Evolutionary conservation across 2,888 invertebrate species (phyloP), one percentile per base, ranked within the genome.

Genomic region (Polymixis flavicincta): DNA sequence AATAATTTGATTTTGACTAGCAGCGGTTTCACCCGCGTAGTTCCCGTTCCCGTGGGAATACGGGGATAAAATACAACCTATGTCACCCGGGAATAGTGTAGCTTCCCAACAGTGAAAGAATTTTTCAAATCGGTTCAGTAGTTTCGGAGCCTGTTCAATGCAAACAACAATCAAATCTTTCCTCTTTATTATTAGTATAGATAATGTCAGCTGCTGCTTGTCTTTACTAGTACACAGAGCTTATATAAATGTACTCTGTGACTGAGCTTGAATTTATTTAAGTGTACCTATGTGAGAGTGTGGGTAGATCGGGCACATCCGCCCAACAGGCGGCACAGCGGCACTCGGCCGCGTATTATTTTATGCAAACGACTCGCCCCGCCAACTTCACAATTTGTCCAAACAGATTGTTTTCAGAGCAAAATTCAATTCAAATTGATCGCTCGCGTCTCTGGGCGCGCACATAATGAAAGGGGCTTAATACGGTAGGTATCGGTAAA

Each of bases 341-440:
- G 45, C 57, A 32, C 79, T 54, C 80, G 7, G 28, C 52, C 42
- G 42, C 88, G 85, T 92, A 90, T 94, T 93, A 92, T 92, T 92
- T 87, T 91, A 94, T 94, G 93, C 90, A 92, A 94, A 94, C 91
- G 84, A 75, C 86, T 57, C 50, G 60, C 54, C 14, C 25, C 90
- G 85, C 91, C 83, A 92, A 92, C 92, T 93, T 92, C 90, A 89
- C 90, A 92, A 91, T 92, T 93, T 92, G 92, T 91, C 88, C 92
- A 92, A 93, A 92, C 93, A 93, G 93, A 94, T 94, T 94, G 93
- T 93, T 93, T 94, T 92, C 92, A 88, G 84, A 88, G 89, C 76
- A 85, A 92, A 93, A 93, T 92, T 92, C 91, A 92, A 93, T 94
- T 93, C 89, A 88, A 92, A 92, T 92, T 88, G 88, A 91, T 92